Percentiles rank a stretch among this genome's conserved stretches.
Evolutionary conservation across 2,113 vertebrate genomes (phyloP).

Genomic region (Ifrita kowaldi): DNA sequence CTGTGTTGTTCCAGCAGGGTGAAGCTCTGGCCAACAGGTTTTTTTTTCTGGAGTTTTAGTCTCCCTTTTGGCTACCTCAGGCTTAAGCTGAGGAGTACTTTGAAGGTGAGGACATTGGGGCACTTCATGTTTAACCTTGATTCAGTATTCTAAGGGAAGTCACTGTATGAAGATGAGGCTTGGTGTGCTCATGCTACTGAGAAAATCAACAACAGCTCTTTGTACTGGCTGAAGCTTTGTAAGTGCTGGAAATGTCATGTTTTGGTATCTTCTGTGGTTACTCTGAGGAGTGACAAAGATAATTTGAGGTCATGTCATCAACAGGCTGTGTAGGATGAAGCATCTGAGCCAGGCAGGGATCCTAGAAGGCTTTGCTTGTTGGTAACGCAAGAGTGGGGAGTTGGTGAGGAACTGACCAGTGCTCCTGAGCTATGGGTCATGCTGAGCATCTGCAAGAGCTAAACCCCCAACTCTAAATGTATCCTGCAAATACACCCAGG

Average conservation of each 20-base stretch:
- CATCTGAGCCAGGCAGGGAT: not conserved
- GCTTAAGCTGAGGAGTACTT: not conserved
- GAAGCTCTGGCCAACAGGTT: not conserved
- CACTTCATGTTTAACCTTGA: not conserved
- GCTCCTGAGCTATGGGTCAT: not conserved
- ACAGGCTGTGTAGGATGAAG: not conserved
- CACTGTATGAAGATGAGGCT: not conserved
- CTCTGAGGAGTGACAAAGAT: not conserved
- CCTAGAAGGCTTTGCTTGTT: not conserved
- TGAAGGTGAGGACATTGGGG: not conserved
- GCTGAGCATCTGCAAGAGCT: not conserved
- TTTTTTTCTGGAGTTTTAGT: not conserved
- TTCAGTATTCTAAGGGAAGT: not conserved
- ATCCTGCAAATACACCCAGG: accelerated
- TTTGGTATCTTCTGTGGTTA: not conserved
- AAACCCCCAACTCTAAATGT: not conserved
- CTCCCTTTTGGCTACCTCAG: not conserved
- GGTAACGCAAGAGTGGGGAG: not conserved
- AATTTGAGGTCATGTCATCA: not conserved
- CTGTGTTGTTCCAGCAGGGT: not conserved
- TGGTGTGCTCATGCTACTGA: not conserved
- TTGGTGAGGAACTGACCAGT: not conserved
- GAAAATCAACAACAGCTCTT: not conserved
- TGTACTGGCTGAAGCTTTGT: not conserved
- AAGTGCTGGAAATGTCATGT: not conserved